Percentiles rank a stretch among this genome's conserved stretches.
Conservation (phyloP, 2,888 invertebrate genomes). For the Amblyteles armatorius region DNA sequence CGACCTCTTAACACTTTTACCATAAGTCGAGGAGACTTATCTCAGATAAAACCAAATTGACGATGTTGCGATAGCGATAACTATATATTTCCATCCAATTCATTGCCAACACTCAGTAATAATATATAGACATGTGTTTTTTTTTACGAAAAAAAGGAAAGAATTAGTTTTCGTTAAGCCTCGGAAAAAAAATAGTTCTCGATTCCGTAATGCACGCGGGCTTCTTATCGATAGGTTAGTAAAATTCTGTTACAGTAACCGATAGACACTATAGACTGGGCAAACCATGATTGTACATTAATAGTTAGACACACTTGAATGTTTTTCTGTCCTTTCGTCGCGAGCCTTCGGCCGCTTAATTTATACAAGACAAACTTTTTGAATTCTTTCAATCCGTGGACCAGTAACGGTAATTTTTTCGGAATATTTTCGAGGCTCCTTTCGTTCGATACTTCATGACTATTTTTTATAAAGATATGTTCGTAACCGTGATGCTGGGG, state of each 20-base stretch:
- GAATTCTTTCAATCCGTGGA: not conserved
- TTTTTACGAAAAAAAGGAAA: slow-evolving; percentile 46
- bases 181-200: slow-evolving; percentile 60
- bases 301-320: slow-evolving; percentile 24
- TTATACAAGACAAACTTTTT: not conserved
- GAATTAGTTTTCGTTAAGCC: slow-evolving; percentile 60
- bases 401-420: not conserved
- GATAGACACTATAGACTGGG: slow-evolving; percentile 46
- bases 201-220: slow-evolving; percentile 41
- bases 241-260: slow-evolving; percentile 31
- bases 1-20: not conserved
- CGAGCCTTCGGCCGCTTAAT: not conserved
- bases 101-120: slow-evolving; percentile 58
- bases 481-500: slow-evolving; percentile 40
- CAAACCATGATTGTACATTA: slow-evolving; percentile 17
- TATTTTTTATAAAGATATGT: slow-evolving; percentile 56
- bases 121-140: slow-evolving; percentile 39
- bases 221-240: slow-evolving; percentile 33
- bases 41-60: not conserved
- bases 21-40: not conserved
- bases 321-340: slow-evolving; percentile 9
- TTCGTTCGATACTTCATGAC: slow-evolving; percentile 8
- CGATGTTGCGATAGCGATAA: slow-evolving; percentile 31
- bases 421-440: slow-evolving; percentile 16
- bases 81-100: slow-evolving; percentile 48